Conservation (phyloP, 1,140 invertebrate genomes). For the Rhizoglyphus robini region DNA sequence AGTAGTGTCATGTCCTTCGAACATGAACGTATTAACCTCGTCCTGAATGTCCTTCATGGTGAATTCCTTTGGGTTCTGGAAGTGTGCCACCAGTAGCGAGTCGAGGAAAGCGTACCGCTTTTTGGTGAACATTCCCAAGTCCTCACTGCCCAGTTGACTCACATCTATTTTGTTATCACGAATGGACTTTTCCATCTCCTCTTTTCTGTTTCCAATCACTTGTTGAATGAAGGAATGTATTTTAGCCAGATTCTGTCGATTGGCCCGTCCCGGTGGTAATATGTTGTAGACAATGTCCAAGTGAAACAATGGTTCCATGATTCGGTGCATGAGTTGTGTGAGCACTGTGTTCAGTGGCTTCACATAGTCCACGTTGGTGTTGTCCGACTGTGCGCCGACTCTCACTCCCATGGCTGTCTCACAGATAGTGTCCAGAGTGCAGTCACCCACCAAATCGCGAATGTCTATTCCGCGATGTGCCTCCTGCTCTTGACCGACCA, state of each 20-base stretch:
- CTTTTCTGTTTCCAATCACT: conserved; percentile 15
- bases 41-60: conserved; percentile 54
- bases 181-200: conserved; percentile 9
- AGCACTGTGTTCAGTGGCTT: not conserved
- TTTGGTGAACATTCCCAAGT: not conserved
- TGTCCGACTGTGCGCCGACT: conserved; percentile 50
- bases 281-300: conserved; percentile 17
- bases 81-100: conserved; percentile 45
- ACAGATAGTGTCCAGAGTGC: conserved; percentile 48
- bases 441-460: conserved; percentile 38
- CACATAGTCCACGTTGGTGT: conserved; percentile 17
- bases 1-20: conserved; percentile 33
- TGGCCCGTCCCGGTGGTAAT: conserved; percentile 18
- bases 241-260: not conserved
- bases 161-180: not conserved
- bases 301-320: conserved; percentile 1
- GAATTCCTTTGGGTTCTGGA: conserved; percentile 34
- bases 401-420: conserved; percentile 67
- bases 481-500: not conserved
- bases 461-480: conserved; percentile 32
- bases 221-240: conserved; percentile 12
- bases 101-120: conserved; percentile 56
- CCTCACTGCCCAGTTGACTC: not conserved
- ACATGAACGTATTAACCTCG: conserved; percentile 69
- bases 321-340: conserved; percentile 1